phyloP scores from a whole-genome alignment of 2,797 vertebrate genomes.

The Sebastolobus alascanus region DNA sequence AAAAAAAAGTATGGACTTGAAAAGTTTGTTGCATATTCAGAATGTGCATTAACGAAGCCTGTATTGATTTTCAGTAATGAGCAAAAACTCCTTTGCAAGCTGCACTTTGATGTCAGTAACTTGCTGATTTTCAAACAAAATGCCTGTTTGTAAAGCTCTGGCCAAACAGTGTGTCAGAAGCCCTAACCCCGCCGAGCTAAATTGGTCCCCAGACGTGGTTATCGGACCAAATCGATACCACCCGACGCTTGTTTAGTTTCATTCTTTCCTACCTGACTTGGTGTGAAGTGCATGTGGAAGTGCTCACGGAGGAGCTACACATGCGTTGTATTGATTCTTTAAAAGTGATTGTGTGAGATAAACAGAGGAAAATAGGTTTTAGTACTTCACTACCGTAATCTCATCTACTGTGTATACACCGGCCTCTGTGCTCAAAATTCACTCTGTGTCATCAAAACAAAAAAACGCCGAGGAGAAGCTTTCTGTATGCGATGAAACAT shows the following conservation, averaged over 20 bases:
- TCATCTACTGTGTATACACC: conserved; percentile 1
- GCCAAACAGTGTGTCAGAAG: not conserved
- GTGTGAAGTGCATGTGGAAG: conserved; percentile 30
- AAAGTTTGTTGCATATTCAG: conserved; percentile 4
- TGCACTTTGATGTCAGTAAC: conserved; percentile 8
- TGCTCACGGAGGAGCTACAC: conserved; percentile 11
- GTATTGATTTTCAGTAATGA: conserved; percentile 26
- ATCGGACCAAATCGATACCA: conserved; percentile 62
- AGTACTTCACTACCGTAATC: conserved; percentile 17
- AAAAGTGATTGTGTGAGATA: conserved; percentile 39
- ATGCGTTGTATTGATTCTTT: conserved; percentile 57
- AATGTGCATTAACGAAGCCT: conserved; percentile 8
- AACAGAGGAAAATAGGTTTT: conserved; percentile 32
- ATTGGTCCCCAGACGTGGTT: conserved; percentile 50
- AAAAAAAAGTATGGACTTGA: not conserved
- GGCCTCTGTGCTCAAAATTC: not conserved
- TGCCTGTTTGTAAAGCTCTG: conserved; percentile 8
- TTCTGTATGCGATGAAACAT: conserved; percentile 7
- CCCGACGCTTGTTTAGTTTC: conserved; percentile 24
- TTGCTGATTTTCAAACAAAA: not conserved
- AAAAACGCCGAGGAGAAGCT: conserved; percentile 9
- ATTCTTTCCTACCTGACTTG: conserved; percentile 33
- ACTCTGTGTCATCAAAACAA: conserved; percentile 23
- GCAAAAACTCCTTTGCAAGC: conserved; percentile 22
- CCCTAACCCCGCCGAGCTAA: conserved; percentile 20